Percentiles rank a stretch among this genome's conserved stretches.
These are phyloP conservation scores for Thyatira batis DNA, from an alignment of 2,888 invertebrate species.

Conservation along the genomic window DNA sequence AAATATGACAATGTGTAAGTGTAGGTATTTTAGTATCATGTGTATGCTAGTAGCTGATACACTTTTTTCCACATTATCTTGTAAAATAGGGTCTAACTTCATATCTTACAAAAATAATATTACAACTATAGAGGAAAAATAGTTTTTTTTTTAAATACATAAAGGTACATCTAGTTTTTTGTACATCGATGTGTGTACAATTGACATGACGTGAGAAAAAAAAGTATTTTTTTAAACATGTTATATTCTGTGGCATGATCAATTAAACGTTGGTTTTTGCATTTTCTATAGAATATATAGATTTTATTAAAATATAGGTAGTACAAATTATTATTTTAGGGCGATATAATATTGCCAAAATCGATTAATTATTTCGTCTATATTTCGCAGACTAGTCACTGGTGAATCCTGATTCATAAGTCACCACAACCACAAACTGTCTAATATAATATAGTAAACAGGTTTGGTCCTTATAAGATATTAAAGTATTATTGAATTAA, in stretches of 20 bases:
- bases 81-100: background rate
- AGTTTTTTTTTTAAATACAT: background rate
- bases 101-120: too few species aligned
- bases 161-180: background rate
- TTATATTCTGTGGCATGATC: background rate
- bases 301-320: too few species aligned
- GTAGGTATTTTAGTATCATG: too few species aligned
- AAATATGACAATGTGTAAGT: too few species aligned
- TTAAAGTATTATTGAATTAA: background rate
- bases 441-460: background rate
- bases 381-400: too few species aligned
- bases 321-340: too few species aligned
- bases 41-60: too few species aligned
- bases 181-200: background rate
- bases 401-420: background rate
- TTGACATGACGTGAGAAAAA: background rate
- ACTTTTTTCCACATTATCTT: too few species aligned
- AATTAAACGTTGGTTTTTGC: background rate
- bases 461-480: background rate
- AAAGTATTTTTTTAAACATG: background rate
- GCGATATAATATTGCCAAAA: too few species aligned
- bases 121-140: too few species aligned
- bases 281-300: background rate
- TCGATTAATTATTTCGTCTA: too few species aligned
- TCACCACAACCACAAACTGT: background rate